Conservation (phyloP, 2,113 vertebrate genomes). For the Grus americana region DNA sequence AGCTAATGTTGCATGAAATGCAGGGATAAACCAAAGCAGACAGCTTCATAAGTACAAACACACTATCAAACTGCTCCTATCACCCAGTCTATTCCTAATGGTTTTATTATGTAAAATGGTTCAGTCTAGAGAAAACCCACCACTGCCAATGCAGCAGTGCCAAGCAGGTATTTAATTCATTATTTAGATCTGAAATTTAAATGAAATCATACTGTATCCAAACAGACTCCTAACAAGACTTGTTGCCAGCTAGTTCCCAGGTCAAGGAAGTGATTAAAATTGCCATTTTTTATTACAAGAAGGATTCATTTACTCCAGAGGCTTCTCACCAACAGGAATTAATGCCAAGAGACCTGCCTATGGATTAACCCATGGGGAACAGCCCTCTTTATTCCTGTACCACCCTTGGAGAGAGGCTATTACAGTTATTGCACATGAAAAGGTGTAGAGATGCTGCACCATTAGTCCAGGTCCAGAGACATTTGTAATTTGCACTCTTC, state of each 20-base stretch:
- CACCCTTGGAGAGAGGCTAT: neutral
- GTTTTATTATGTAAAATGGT: neutral
- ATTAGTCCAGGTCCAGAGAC: neutral
- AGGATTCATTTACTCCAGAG: neutral
- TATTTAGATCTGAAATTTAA: neutral
- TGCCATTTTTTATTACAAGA: neutral
- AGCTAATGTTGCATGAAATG: conserved; percentile 53
- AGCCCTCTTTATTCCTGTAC: neutral
- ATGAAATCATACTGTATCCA: neutral
- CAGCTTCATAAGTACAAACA: neutral
- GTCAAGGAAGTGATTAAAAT: neutral
- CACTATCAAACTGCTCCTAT: neutral
- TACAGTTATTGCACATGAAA: neutral
- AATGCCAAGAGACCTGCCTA: neutral
- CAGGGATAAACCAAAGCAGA: conserved; percentile 15
- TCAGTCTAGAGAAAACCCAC: neutral
- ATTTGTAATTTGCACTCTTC: neutral
- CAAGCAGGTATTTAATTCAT: neutral
- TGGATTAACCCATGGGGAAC: neutral
- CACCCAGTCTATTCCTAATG: neutral
- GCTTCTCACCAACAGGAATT: neutral
- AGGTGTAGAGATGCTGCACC: neutral
- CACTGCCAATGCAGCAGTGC: neutral
- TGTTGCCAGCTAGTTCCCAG: neutral
- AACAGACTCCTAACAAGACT: neutral